Evolutionary conservation across 2,113 vertebrate genomes (phyloP).

Genomic region (Elephas maximus): DNA sequence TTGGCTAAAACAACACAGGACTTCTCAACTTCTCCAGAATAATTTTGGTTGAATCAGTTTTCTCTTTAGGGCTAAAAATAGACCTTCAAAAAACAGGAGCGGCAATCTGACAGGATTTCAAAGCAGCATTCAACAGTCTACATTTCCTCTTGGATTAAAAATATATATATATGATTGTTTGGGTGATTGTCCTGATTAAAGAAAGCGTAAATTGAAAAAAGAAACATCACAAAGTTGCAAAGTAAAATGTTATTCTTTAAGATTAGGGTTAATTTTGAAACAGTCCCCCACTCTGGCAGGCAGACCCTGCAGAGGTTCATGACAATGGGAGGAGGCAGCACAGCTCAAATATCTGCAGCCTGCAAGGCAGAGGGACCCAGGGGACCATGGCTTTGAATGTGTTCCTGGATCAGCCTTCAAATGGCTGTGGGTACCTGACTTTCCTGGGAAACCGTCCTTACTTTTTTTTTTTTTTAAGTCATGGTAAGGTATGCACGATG

Average conservation of each 20-base stretch:
- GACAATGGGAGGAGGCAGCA: neutral
- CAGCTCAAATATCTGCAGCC: neutral
- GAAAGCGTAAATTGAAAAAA: constrained; percentile 65
- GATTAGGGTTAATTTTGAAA: constrained; percentile 62
- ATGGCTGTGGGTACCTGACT: neutral
- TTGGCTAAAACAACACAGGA: neutral
- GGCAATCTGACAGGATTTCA: constrained; percentile 16
- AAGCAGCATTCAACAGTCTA: constrained; percentile 28
- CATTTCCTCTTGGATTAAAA: constrained; percentile 55
- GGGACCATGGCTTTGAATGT: neutral
- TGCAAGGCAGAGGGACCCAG: neutral
- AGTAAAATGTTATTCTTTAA: constrained; percentile 72
- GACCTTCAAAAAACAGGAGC: constrained; percentile 20
- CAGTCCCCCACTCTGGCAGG: neutral
- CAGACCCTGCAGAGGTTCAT: neutral
- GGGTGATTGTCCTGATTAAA: constrained; percentile 65
- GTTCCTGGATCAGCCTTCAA: neutral
- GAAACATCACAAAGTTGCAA: constrained; percentile 58
- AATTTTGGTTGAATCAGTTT: constrained; percentile 58
- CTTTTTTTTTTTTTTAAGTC: neutral
- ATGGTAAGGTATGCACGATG: neutral
- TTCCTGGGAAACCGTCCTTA: neutral
- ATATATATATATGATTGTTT: neutral
- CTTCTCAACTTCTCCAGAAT: constrained; percentile 27
- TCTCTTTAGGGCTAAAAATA: constrained; percentile 73